Percentiles rank a stretch among this genome's conserved stretches.
phyloP scores from a whole-genome alignment of 30 jellyfish, hydroid and myxozoan species.

The Catostylus mosaicus region DNA sequence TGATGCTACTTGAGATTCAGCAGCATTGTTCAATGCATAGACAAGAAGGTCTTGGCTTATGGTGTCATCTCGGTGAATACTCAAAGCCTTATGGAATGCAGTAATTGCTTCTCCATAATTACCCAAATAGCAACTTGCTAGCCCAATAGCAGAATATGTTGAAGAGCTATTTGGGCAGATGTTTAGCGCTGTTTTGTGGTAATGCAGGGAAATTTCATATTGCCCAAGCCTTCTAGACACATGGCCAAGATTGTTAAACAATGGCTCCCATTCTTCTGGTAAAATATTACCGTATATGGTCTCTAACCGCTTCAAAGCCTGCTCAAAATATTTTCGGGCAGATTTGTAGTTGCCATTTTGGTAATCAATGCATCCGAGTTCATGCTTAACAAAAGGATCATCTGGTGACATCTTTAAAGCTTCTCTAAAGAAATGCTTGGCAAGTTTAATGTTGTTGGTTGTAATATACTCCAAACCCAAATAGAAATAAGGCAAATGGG shows the following conservation, averaged over 20 bases:
- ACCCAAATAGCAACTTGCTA: constrained; percentile 55
- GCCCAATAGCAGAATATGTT: constrained; percentile 88
- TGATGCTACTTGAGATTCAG: constrained; percentile 45
- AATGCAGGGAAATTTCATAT: constrained; percentile 63
- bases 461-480: constrained; percentile 83
- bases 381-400: constrained; percentile 88
- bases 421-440: constrained; percentile 77
- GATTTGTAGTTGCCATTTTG: constrained; percentile 79
- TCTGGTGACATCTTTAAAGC: constrained; percentile 90
- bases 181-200: constrained; percentile 73
- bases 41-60: constrained; percentile 82
- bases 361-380: constrained; percentile 86
- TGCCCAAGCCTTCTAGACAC: constrained; percentile 69
- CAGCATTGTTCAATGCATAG: constrained; percentile 67
- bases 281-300: constrained; percentile 21
- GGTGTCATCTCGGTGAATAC: constrained; percentile 86
- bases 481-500: constrained; percentile 86
- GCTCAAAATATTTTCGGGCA: constrained; percentile 73
- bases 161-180: constrained; percentile 76
- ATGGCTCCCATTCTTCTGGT: constrained; percentile 93
- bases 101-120: constrained; percentile 70
- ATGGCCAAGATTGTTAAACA: constrained; percentile 89
- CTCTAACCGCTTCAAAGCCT: constrained; percentile 70
- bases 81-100: constrained; percentile 77
- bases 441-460: constrained; percentile 76